Evolutionary conservation across 2,888 invertebrate species (phyloP), one percentile per base, ranked within the genome.

Genomic region (Tromatobia lineatoria): DNA sequence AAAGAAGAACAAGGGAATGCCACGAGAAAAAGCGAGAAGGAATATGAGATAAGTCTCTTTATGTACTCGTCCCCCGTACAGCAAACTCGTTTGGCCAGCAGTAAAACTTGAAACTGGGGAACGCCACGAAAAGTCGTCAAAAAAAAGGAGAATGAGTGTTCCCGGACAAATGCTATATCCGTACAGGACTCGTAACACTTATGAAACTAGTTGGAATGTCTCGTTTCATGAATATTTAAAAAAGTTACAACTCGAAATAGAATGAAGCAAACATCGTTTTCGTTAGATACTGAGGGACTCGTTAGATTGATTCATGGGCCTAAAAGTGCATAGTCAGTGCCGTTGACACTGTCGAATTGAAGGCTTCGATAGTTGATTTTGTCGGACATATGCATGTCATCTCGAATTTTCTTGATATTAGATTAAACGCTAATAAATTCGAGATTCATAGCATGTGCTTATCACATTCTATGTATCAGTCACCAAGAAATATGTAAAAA

Each of bases 31-130:
- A 73, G 79, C 34, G 20, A 38, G 64, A 64, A 38, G 38, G 67
- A 45, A 61, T 47, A 61, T 34, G 66, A 71, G 75, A 83, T 70
- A 84, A 84, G 83, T 82, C 78, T 64, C 69, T 73, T 80, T 70
- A 80, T 64, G 38, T 78, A 64, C 71, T 57, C 29, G 84, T 74
- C 64, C 80, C 75, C 64, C 77, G 69, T 70, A 57, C 70, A 38
- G 64, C 54, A 84, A 84, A 84, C 84, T 81, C 80, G 84, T 84
- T 84, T 81, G 84, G 77, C 69, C 77, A 64, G 64, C 67, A 50
- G 84, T 74, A 18, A 78, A 84, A 81, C 84, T 84, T 64, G 77
- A 78, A 84, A 78, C 81, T 84, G 70, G 71, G 77, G 77, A 78
- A 84, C 84, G 77, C 61, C 61, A 66, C 50, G 74, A 66, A 66